Evolutionary conservation across 2,888 invertebrate species (phyloP).

Genomic region (Drosophila subquinaria): DNA sequence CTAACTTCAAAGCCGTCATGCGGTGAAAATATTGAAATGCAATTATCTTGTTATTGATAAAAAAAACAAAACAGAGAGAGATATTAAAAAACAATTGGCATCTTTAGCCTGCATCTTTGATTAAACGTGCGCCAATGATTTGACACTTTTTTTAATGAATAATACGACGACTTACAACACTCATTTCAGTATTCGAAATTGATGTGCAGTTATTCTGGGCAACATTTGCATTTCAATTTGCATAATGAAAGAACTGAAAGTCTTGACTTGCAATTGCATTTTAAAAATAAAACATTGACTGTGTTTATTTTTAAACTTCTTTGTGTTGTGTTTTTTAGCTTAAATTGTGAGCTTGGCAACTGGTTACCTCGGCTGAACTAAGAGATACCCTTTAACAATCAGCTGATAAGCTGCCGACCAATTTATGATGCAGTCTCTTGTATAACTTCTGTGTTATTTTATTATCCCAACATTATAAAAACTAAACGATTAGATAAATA

Average conservation of each 20-base stretch:
- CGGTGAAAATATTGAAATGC: constrained; percentile 63
- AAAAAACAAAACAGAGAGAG: constrained; percentile 3
- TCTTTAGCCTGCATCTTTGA: constrained; percentile 26
- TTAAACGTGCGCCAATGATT: constrained; percentile 44
- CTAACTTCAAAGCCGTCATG: constrained; percentile 61
- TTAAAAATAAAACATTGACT: constrained; percentile 7
- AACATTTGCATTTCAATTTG: background rate
- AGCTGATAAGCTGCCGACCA: background rate
- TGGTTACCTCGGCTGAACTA: background rate
- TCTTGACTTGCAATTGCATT: background rate
- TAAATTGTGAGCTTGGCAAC: background rate
- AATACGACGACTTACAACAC: constrained; percentile 2
- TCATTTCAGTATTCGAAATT: constrained; percentile 6
- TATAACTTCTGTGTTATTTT: constrained; percentile 15
- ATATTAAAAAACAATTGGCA: constrained; percentile 14
- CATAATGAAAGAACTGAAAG: background rate
- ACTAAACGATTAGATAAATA: constrained; percentile 15
- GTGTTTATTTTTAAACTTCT: constrained; percentile 26
- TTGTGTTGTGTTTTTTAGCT: background rate
- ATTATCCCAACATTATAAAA: constrained; percentile 1
- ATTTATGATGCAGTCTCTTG: constrained; percentile 4
- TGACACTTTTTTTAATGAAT: constrained; percentile 30
- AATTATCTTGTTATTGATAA: constrained; percentile 71
- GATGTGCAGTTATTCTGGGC: background rate
- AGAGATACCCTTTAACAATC: background rate